Evolutionary conservation across 2,797 vertebrate species (phyloP), one percentile per base, ranked within the genome.

Genomic region (Tokudaia tokunoshimensis): DNA sequence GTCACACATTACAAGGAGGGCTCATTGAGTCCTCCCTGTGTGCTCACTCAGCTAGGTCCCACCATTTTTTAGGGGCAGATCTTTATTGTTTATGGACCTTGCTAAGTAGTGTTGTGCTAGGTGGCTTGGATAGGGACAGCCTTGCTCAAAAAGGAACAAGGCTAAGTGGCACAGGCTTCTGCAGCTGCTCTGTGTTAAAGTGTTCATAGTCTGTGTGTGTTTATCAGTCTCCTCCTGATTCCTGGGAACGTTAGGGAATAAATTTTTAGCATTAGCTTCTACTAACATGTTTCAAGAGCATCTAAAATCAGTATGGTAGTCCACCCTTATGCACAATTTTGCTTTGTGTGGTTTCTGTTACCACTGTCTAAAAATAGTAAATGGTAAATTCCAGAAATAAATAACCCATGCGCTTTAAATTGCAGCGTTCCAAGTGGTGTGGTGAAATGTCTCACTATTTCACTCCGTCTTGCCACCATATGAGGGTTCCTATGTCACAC

Each of bases 311-410:
- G 47, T 7, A 44, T 11, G 7, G 31, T 67, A 12, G 37, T 37
- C 15, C 47, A 47, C 31, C 59, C 31, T 14, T 41, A 37, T 14
- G 12, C 14, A 13, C 1, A 44, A 9, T 34, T 82, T 82, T 57
- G 31, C 31, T 89, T 22, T 75, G 29, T 76, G 24, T 83, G 78
- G 47, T 89, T 92, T 88, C 47, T 67, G 79, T 76, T 83, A 70
- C 24, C 76, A 44, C 37, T 59, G 55, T 34, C 90, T 89, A 89
- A 92, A 82, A 83, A 57, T 86, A 80, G n/a, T 41, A 79, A 72
- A 63, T 86, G 29, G 34, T 44, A 91, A 91, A 91, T 86, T 87
- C 63, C 75, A 80, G 75, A 72, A 86, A 83, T 81, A 92, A 75
- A 41, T 34, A 88, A 75, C 37, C 20, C 44, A 19, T 75, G 72